Conservation (phyloP, 2,797 vertebrate genomes). For the Siniperca undulata region DNA sequence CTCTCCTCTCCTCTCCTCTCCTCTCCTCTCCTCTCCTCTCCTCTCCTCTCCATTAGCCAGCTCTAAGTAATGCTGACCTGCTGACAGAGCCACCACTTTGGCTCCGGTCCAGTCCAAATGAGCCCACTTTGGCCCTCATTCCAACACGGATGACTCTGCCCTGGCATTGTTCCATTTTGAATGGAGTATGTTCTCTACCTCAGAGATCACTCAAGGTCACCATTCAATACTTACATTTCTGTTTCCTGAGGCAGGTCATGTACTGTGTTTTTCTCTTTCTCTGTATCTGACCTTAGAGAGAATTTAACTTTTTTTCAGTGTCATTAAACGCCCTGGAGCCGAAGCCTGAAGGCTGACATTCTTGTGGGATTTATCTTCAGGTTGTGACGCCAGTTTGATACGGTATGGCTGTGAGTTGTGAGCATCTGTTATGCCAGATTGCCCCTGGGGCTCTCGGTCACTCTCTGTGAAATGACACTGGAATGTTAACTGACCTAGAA, state of each 20-base stretch:
- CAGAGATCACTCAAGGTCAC: constrained; percentile 58
- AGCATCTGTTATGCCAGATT: constrained; percentile 65
- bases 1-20: not conserved
- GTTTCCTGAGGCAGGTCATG: constrained; percentile 43
- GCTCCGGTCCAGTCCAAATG: constrained; percentile 40
- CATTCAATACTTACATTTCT: constrained; percentile 35
- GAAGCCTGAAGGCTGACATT: constrained; percentile 46
- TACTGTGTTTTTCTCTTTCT: not conserved
- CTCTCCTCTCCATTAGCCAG: constrained; percentile 31
- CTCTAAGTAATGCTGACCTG: constrained; percentile 48
- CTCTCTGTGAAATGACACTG: constrained; percentile 67
- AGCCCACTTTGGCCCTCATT: constrained; percentile 34
- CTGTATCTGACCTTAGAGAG: constrained; percentile 27
- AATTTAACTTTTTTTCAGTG: constrained; percentile 28
- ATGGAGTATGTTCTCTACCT: constrained; percentile 38
- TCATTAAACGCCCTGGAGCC: constrained; percentile 56
- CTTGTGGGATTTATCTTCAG: constrained; percentile 59
- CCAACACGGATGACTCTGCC: constrained; percentile 33
- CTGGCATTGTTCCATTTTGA: constrained; percentile 38
- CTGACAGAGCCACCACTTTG: constrained; percentile 54
- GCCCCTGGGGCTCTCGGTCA: constrained; percentile 43
- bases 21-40: not conserved
- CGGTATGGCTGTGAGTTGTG: constrained; percentile 29
- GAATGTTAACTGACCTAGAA: constrained; percentile 73
- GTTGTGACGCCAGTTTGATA: constrained; percentile 56